These are phyloP conservation scores for Choloepus hoffmanni DNA, from an alignment of 2,113 vertebrate species.

Conservation along the genomic window DNA sequence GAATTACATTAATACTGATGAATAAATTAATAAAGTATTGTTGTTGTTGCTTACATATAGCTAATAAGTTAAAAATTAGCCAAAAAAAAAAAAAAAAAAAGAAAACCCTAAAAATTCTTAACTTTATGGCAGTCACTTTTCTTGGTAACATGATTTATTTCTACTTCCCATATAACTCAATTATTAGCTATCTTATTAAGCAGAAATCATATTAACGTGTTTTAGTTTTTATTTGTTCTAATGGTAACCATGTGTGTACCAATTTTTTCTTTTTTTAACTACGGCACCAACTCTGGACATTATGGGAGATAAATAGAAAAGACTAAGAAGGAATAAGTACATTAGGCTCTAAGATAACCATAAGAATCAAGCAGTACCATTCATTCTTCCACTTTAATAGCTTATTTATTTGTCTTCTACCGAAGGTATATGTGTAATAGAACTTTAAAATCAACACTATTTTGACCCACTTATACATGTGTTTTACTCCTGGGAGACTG, in stretches of 20 bases:
- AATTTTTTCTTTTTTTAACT: neutral
- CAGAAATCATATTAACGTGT: neutral
- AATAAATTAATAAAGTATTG: neutral
- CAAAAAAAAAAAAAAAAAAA: neutral
- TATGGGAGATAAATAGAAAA: constrained; percentile 40
- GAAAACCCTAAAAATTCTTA: neutral
- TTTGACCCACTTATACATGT: neutral
- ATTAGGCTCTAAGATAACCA: constrained; percentile 33
- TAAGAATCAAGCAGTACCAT: neutral
- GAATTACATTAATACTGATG: neutral
- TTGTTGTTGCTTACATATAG: neutral
- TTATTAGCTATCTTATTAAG: constrained; percentile 12
- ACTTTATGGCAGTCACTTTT: neutral
- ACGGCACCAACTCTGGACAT: neutral
- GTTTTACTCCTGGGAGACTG: constrained; percentile 45
- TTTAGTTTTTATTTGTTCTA: neutral
- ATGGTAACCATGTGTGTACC: neutral
- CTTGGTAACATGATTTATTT: constrained; percentile 46
- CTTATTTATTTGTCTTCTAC: constrained; percentile 6
- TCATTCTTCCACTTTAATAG: neutral
- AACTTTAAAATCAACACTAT: neutral
- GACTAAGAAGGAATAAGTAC: neutral
- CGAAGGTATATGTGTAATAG: neutral
- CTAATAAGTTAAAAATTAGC: neutral
- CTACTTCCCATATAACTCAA: neutral